phyloP scores from a whole-genome alignment of 2,113 vertebrate species.

The Morone saxatilis region DNA sequence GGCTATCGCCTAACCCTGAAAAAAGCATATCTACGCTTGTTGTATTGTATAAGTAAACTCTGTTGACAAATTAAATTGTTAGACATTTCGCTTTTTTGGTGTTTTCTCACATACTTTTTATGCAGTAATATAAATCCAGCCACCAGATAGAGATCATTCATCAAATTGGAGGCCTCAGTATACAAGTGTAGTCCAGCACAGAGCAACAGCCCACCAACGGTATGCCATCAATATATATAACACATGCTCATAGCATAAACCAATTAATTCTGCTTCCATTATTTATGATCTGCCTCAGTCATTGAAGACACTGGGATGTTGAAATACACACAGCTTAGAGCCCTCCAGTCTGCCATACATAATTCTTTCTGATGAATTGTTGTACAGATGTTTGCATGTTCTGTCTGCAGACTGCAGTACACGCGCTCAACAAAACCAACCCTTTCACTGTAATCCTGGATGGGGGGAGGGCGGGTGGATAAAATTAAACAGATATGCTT shows the following conservation, averaged over 20 bases:
- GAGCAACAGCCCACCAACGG: slow-evolving; percentile 30
- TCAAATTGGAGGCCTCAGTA: slow-evolving; percentile 23
- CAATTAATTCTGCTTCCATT: slow-evolving; percentile 69
- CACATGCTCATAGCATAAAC: slow-evolving; percentile 72
- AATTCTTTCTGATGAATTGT: slow-evolving; percentile 74
- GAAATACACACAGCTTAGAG: slow-evolving; percentile 64
- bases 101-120: not conserved
- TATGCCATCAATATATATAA: slow-evolving; percentile 61
- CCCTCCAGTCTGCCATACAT: slow-evolving; percentile 50
- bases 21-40: not conserved
- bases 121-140: slow-evolving; percentile 22
- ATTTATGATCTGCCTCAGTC: slow-evolving; percentile 57
- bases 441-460: slow-evolving; percentile 89
- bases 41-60: not conserved
- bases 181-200: slow-evolving; percentile 8
- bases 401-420: slow-evolving; percentile 59
- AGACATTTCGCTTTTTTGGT: not conserved
- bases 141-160: slow-evolving; percentile 1
- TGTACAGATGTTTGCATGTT: slow-evolving; percentile 83
- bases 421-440: slow-evolving; percentile 83
- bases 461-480: slow-evolving; percentile 74
- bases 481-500: slow-evolving; percentile 88
- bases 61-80: not conserved
- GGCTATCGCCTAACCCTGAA: not conserved
- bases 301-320: slow-evolving; percentile 51